Conservation (phyloP, 2,888 invertebrate genomes). For the Elmis aenea region DNA sequence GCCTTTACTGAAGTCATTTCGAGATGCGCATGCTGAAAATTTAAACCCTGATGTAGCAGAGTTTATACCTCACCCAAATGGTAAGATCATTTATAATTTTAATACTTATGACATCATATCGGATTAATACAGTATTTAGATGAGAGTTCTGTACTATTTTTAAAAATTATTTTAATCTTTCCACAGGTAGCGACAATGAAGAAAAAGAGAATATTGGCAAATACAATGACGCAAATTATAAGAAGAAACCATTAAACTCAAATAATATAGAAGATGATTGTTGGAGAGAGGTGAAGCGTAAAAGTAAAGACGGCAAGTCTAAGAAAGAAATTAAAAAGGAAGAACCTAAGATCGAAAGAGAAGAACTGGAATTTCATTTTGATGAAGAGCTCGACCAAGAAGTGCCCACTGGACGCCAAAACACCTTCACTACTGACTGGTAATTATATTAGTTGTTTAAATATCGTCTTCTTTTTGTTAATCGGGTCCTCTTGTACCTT, state of each 20-base stretch:
- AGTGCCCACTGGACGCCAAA: constrained; percentile 72
- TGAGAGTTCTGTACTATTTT: neutral
- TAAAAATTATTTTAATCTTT: constrained; percentile 1
- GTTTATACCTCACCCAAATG: constrained; percentile 58
- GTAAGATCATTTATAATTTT: neutral
- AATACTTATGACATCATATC: neutral
- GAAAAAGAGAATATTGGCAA: constrained; percentile 23
- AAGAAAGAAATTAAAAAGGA: constrained; percentile 32
- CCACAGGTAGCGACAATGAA: no score
- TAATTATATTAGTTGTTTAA: constrained; percentile 33
- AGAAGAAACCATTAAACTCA: constrained; percentile 3
- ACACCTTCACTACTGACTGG: constrained; percentile 77
- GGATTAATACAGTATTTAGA: neutral
- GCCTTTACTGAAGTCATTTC: constrained; percentile 61
- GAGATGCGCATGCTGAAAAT: constrained; percentile 50
- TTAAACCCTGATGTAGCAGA: constrained; percentile 84
- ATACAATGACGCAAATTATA: constrained; percentile 15
- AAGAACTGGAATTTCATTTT: constrained; percentile 94
- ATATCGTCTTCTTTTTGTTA: constrained; percentile 1
- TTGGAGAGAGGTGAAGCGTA: constrained; percentile 56
- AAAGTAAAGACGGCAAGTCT: constrained; percentile 39
- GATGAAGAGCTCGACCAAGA: constrained; percentile 85
- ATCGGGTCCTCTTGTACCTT: no score
- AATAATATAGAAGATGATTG: constrained; percentile 40
- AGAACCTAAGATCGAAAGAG: constrained; percentile 45